Evolutionary conservation across 2,888 invertebrate species (phyloP).

Genomic region (Chirona hameri): DNA sequence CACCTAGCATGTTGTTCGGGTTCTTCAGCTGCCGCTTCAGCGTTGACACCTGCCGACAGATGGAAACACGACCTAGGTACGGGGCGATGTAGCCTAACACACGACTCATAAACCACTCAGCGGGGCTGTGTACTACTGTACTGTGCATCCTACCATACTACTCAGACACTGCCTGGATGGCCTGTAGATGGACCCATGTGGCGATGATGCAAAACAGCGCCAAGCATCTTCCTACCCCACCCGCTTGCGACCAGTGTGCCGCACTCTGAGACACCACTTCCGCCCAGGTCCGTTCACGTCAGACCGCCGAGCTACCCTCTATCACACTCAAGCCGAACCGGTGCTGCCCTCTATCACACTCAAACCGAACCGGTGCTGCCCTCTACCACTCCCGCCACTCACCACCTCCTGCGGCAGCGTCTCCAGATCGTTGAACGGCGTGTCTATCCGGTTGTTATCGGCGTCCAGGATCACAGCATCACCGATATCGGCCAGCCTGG

Average conservation of each 20-base stretch:
- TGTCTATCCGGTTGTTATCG: slow-evolving; percentile 78
- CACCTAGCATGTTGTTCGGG: slow-evolving; percentile 66
- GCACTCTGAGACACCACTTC: too few relatives aligned
- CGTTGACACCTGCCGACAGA: slow-evolving; percentile 4
- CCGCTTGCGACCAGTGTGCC: too few relatives aligned
- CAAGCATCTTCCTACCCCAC: background rate
- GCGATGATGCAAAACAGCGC: too few relatives aligned
- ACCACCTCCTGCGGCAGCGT: slow-evolving; percentile 87
- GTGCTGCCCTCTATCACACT: too few relatives aligned
- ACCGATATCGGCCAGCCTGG: slow-evolving; percentile 71
- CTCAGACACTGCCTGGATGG: too few relatives aligned
- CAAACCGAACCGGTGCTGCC: too few relatives aligned
- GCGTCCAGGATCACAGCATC: slow-evolving; percentile 93
- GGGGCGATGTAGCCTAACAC: too few relatives aligned
- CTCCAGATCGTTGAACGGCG: slow-evolving; percentile 86
- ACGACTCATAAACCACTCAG: too few relatives aligned
- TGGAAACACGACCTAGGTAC: too few relatives aligned
- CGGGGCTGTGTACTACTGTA: background rate
- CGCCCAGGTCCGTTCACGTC: too few relatives aligned
- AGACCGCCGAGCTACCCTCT: background rate
- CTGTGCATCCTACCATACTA: background rate
- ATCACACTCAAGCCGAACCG: too few relatives aligned
- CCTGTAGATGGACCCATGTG: too few relatives aligned
- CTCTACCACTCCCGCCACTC: slow-evolving; percentile 42
- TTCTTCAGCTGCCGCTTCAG: slow-evolving; percentile 38